Percentiles rank a stretch among this genome's conserved stretches.
These are phyloP conservation scores for Gavialis gangeticus DNA, from an alignment of 2,113 vertebrate species.

Conservation along the genomic window DNA sequence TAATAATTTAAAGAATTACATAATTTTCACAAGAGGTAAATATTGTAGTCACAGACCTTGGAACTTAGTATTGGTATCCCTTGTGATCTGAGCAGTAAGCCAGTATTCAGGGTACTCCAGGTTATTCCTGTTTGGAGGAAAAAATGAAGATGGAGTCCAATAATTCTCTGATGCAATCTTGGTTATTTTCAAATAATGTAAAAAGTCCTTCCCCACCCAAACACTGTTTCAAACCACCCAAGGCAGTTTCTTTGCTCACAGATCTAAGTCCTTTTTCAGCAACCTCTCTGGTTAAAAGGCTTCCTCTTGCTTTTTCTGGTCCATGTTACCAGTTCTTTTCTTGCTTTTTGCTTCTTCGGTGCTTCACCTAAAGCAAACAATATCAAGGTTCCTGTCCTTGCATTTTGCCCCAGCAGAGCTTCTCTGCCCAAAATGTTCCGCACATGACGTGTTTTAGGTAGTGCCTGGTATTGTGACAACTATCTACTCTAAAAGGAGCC, in stretches of 20 bases:
- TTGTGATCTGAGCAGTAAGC: neutral
- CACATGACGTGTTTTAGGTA: constrained; percentile 27
- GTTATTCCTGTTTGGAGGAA: neutral
- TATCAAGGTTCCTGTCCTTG: constrained; percentile 8
- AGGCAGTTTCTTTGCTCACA: neutral
- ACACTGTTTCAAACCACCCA: neutral
- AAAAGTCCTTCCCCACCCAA: neutral
- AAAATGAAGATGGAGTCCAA: neutral
- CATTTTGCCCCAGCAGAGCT: neutral
- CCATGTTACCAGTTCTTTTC: neutral
- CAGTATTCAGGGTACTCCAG: neutral
- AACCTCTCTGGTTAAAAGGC: neutral
- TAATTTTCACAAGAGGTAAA: neutral
- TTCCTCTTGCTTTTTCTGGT: neutral
- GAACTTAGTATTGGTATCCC: neutral
- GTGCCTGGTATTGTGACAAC: neutral
- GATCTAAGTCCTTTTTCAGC: neutral
- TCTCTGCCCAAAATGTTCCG: constrained; percentile 23
- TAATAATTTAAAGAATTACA: neutral
- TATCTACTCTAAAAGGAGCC: neutral
- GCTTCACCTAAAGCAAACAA: neutral
- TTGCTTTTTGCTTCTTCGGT: neutral
- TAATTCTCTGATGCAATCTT: constrained; percentile 6
- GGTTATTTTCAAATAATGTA: neutral
- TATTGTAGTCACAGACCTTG: neutral